phyloP scores from a whole-genome alignment of 2,113 vertebrate species.

The Balaeniceps rex region DNA sequence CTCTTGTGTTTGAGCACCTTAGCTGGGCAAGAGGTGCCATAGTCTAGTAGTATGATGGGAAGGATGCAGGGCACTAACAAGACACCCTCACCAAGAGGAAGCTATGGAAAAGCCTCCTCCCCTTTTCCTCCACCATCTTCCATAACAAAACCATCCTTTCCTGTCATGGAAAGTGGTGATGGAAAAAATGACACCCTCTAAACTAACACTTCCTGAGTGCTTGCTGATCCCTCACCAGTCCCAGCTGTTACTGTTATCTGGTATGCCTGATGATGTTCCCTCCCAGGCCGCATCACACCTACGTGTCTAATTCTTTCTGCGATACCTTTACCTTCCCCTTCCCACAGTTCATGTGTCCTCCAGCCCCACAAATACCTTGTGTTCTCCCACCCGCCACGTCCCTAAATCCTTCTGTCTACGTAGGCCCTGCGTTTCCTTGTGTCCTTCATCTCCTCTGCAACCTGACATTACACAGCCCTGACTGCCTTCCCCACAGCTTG shows the following conservation, averaged over 20 bases:
- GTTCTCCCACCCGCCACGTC: accelerated
- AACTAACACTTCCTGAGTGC: neutral
- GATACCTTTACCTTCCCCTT: neutral
- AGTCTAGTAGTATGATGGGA: neutral
- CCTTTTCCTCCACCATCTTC: neutral
- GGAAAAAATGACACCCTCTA: neutral
- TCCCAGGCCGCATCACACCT: neutral
- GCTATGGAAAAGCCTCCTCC: neutral
- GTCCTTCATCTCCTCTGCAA: neutral
- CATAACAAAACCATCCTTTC: neutral
- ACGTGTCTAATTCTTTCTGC: neutral
- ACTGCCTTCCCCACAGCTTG: neutral
- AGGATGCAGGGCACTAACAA: neutral
- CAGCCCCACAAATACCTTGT: neutral
- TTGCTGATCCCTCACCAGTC: neutral
- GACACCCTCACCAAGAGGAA: neutral
- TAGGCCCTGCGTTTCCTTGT: neutral
- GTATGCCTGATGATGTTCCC: neutral
- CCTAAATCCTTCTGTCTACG: neutral
- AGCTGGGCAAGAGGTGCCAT: neutral
- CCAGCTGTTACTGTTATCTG: neutral
- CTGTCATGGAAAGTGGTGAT: neutral
- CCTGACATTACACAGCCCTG: neutral
- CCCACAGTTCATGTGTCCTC: accelerated
- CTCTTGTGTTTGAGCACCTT: neutral